phyloP scores from a whole-genome alignment of 2,113 vertebrate genomes.

The Pachycephala philippinensis region DNA sequence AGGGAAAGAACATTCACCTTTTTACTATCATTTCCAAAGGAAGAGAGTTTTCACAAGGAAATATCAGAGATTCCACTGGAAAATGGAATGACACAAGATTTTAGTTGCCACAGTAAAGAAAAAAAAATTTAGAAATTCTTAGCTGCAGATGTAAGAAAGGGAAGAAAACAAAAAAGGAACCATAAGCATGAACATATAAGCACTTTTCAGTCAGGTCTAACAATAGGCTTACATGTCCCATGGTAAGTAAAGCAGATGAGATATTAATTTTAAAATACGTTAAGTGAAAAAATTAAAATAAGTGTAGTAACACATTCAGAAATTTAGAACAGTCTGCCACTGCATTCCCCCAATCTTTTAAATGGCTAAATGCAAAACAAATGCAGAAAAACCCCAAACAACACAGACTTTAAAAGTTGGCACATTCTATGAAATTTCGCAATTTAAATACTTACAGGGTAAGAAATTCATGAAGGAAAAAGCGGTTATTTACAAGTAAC shows the following conservation, averaged over 20 bases:
- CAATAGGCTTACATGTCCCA: not conserved
- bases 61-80: not conserved
- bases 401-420: not conserved
- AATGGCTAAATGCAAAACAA: not conserved
- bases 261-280: not conserved
- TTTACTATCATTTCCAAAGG: not conserved
- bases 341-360: not conserved
- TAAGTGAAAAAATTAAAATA: not conserved
- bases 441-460: slow-evolving; percentile 16
- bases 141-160: not conserved
- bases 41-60: not conserved
- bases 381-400: not conserved
- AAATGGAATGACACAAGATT: not conserved
- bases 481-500: not conserved
- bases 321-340: not conserved
- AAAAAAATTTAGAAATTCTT: not conserved
- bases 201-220: not conserved
- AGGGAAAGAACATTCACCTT: not conserved
- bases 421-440: not conserved
- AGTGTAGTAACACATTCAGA: not conserved
- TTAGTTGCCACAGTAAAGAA: not conserved
- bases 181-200: not conserved
- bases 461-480: not conserved
- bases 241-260: not conserved
- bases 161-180: not conserved